Conservation (phyloP, 2,113 vertebrate genomes). For the Cochlearius cochlearius region DNA sequence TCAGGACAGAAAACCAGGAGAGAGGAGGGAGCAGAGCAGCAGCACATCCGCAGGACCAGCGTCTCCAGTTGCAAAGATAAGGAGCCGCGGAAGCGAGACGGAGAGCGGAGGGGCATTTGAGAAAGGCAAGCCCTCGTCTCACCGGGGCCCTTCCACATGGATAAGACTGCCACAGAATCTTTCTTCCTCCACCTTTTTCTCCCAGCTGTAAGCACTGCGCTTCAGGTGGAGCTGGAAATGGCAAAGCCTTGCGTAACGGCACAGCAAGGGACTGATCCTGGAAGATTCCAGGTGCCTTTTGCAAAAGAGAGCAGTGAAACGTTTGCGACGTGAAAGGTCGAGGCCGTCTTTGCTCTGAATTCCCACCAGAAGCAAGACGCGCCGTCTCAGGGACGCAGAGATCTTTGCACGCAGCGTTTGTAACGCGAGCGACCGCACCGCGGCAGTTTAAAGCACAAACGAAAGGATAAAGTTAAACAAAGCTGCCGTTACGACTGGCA, state of each 20-base stretch:
- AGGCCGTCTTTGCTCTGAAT: background rate
- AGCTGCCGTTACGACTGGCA: background rate
- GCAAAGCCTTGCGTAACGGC: background rate
- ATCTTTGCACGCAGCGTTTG: background rate
- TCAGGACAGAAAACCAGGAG: background rate
- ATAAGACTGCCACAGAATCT: background rate
- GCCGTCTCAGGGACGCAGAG: background rate
- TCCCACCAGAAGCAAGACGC: background rate
- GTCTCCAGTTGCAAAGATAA: background rate
- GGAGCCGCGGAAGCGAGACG: background rate
- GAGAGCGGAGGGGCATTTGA: accelerated
- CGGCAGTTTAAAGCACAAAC: background rate
- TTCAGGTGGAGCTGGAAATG: background rate
- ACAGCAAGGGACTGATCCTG: too few species aligned
- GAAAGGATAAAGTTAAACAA: background rate
- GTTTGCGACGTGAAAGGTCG: background rate
- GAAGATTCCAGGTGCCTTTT: background rate
- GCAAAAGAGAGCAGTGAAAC: background rate
- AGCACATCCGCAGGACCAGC: background rate
- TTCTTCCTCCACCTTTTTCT: background rate
- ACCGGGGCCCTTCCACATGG: background rate
- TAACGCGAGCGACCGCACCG: accelerated
- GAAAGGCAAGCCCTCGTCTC: background rate
- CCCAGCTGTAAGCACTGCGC: background rate
- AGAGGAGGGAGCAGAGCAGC: background rate